These are phyloP conservation scores for Cantharis rustica DNA, from an alignment of 2,888 invertebrate genomes.

Conservation along the genomic window DNA sequence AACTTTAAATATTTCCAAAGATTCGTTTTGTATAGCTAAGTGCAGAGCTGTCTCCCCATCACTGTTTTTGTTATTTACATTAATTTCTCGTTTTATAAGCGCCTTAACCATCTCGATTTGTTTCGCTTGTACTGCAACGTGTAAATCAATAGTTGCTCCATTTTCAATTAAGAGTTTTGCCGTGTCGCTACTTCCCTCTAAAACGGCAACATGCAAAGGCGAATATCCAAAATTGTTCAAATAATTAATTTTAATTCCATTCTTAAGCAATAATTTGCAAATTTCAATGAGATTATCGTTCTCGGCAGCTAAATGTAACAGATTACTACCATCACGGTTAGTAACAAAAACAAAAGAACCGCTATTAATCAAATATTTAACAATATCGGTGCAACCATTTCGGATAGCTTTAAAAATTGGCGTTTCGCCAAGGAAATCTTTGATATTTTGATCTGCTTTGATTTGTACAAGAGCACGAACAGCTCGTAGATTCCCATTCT, in stretches of 20 bases:
- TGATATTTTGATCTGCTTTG: conserved; percentile 16
- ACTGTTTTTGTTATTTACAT: conserved; percentile 10
- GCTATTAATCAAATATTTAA: conserved; percentile 7
- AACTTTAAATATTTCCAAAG: conserved; percentile 8
- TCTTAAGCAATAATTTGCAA: conserved; percentile 4
- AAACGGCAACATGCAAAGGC: conserved; percentile 6
- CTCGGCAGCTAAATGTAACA: conserved; percentile 14
- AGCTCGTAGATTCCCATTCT: conserved; percentile 10
- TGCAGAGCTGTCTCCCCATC: conserved; percentile 20
- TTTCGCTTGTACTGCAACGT: conserved; percentile 15
- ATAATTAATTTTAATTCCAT: not conserved
- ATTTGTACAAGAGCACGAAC: conserved; percentile 7
- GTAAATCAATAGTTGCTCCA: conserved; percentile 19
- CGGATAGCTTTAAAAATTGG: conserved; percentile 16
- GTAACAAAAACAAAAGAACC: conserved; percentile 3
- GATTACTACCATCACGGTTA: conserved; percentile 13
- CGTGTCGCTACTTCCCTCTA: conserved; percentile 7
- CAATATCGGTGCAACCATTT: not conserved
- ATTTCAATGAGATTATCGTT: not conserved
- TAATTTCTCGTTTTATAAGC: conserved; percentile 9
- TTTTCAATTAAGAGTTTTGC: conserved; percentile 22
- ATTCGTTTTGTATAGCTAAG: conserved; percentile 8
- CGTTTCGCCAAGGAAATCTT: conserved; percentile 14
- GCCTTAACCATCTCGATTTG: conserved; percentile 9
- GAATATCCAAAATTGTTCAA: not conserved